phyloP scores from a whole-genome alignment of 2,888 invertebrate genomes.

The Oscheius sp. region DNA sequence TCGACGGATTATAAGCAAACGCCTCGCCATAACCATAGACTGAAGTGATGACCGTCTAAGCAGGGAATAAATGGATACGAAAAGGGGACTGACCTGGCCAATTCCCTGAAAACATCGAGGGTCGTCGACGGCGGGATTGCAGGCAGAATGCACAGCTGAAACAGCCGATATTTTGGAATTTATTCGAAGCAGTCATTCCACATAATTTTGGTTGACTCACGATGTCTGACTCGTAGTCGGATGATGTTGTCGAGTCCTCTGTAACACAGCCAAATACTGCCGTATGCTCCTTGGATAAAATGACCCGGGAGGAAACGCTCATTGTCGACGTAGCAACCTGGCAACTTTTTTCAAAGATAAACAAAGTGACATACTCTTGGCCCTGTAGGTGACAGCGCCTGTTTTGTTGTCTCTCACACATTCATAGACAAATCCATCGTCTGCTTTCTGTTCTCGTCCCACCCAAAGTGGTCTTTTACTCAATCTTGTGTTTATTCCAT shows the following conservation, averaged over 20 bases:
- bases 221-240: slow-evolving; percentile 21
- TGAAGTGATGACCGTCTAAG: slow-evolving; percentile 1
- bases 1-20: slow-evolving; percentile 11
- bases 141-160: slow-evolving; percentile 14
- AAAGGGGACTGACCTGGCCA: neutral
- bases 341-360: neutral
- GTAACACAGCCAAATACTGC: slow-evolving; percentile 32
- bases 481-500: slow-evolving; percentile 13
- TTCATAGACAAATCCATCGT: slow-evolving; percentile 35
- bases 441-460: slow-evolving; percentile 4
- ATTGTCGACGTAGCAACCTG: slow-evolving; percentile 26
- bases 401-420: slow-evolving; percentile 22
- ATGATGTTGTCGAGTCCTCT: slow-evolving; percentile 24
- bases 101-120: slow-evolving; percentile 4
- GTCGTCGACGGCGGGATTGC: neutral
- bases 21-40: slow-evolving; percentile 20
- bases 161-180: neutral
- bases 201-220: neutral
- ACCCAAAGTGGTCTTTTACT: slow-evolving; percentile 2
- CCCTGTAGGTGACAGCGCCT: slow-evolving; percentile 17
- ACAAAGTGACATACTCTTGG: slow-evolving; percentile 1
- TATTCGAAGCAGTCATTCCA: no score
- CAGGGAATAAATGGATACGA: neutral
- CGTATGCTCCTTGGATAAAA: slow-evolving; percentile 5
- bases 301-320: slow-evolving; percentile 30